Base-by-base conservation (phyloP, 2,888 invertebrate species). In the Polylopha cassiicola region DNA sequence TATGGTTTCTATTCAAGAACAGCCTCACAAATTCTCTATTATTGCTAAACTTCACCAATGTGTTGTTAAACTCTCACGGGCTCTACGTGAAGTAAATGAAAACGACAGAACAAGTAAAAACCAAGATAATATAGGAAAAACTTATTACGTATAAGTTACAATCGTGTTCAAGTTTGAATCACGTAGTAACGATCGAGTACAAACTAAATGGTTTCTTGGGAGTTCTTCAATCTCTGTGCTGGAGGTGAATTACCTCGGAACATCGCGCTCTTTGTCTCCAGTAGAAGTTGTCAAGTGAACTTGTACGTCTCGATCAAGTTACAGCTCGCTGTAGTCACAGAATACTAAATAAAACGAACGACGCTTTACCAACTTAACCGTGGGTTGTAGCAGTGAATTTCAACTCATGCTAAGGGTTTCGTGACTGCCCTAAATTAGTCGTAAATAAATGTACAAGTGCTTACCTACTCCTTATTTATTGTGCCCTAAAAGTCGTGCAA, bases 171-270 rank as follows among this genome's bases (percentile, higher is more conserved):
- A 69, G 60, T 71, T 72, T 66, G 48, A 51, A 65, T 73, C 69
- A 72, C 70, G 72, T 71, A 64, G 57, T 53, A 53, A 62, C 59
- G 61, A 66, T 69, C 58, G 58, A 60, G 58, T 60, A 60, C 51
- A 56, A 63, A 62, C 59, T 69, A 61, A 63, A 67, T 56, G 60
- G 51, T 55, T 65, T 62, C 54, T 57, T 53, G 49, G 47, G 50
- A 55, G 48, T 52, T 57, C 44, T 48, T 50, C 47, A 53, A 54
- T 56, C 53, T 53, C 44, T 28, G 41, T 57, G 44, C 46, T 44
- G 38, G 46, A 38, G 37, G 39, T 43, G 49, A 53, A 56, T 53
- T 45, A 48, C 56, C 47, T 30, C 42, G 31, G 48, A 48, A 46
- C 44, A 51, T 48, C 32, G 33, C 44, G 26, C 48, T 50, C 51